phyloP scores from a whole-genome alignment of 2,797 vertebrate species.

The Cygnus olor region DNA sequence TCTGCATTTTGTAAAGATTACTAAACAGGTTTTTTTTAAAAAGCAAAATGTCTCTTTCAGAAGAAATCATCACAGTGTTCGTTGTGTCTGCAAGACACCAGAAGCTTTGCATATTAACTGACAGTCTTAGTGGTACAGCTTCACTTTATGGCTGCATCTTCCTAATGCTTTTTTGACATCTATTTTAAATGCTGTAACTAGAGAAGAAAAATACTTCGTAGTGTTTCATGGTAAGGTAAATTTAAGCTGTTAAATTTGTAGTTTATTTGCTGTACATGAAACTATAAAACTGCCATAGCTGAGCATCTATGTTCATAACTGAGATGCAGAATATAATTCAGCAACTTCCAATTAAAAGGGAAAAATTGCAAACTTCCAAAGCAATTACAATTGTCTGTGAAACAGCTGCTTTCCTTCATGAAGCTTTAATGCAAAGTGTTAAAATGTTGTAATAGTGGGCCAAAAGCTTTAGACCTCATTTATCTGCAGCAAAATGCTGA shows the following conservation, averaged over 20 bases:
- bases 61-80: not conserved
- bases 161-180: not conserved
- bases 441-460: not conserved
- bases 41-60: not conserved
- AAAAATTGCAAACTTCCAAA: not conserved
- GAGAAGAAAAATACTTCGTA: not conserved
- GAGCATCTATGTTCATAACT: not conserved
- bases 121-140: not conserved
- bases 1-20: not conserved
- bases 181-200: not conserved
- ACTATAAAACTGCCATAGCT: not conserved
- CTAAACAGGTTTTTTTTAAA: not conserved
- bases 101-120: not conserved
- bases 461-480: slow-evolving; percentile 4
- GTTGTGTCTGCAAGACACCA: not conserved
- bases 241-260: not conserved
- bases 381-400: not conserved
- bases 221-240: not conserved
- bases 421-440: not conserved
- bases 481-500: slow-evolving; percentile 41
- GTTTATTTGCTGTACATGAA: not conserved
- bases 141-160: not conserved
- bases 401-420: not conserved
- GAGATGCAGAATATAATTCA: not conserved
- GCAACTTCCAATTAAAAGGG: not conserved